These are phyloP conservation scores for Pachyramphus minor DNA, from an alignment of 2,113 vertebrate genomes.

Conservation along the genomic window DNA sequence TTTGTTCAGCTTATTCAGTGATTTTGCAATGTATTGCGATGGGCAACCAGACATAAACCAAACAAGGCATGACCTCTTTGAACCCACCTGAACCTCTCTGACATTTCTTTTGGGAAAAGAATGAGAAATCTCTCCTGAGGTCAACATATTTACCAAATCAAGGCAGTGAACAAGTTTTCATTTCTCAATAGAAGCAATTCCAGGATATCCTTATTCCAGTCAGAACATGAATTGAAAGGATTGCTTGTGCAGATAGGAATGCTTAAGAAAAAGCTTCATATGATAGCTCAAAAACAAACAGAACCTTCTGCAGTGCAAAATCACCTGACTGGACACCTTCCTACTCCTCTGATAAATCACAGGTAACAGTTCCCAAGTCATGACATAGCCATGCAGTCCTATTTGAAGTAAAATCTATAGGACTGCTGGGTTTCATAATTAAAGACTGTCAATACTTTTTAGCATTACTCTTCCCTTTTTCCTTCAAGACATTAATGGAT, in stretches of 20 bases:
- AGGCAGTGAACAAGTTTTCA: not conserved
- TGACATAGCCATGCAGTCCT: not conserved
- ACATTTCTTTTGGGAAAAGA: not conserved
- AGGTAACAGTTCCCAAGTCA: not conserved
- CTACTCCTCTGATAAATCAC: not conserved
- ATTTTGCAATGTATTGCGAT: not conserved
- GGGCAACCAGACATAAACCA: not conserved
- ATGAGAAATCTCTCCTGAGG: not conserved
- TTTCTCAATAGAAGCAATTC: not conserved
- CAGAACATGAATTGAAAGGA: not conserved
- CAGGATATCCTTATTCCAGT: not conserved
- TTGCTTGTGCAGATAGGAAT: not conserved
- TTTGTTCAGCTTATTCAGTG: not conserved
- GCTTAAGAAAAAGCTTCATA: not conserved
- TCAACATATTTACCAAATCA: not conserved
- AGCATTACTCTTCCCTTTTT: not conserved
- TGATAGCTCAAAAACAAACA: not conserved
- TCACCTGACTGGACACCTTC: not conserved
- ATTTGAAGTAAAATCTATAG: not conserved
- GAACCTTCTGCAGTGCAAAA: not conserved
- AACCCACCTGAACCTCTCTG: not conserved
- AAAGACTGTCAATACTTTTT: not conserved
- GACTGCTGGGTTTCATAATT: not conserved
- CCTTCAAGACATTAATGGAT: not conserved
- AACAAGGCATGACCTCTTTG: not conserved